These are phyloP conservation scores for Emmelina monodactyla DNA, from an alignment of 2,888 invertebrate genomes.

Conservation along the genomic window DNA sequence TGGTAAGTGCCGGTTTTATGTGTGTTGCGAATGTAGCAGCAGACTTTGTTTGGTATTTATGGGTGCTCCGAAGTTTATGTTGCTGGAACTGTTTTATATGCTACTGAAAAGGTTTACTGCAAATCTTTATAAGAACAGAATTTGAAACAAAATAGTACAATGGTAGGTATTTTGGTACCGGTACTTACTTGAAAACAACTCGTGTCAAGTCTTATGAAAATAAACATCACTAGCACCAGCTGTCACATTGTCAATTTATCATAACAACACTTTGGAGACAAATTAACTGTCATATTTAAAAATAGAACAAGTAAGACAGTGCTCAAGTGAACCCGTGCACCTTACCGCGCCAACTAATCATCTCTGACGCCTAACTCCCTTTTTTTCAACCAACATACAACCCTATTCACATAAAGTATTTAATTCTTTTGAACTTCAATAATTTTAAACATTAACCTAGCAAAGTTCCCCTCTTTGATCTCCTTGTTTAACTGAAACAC, in stretches of 20 bases:
- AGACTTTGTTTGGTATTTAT: too few relatives aligned
- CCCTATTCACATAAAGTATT: slow-evolving; percentile 1
- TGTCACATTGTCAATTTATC: slow-evolving; percentile 25
- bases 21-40: too few relatives aligned
- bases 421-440: slow-evolving; percentile 3
- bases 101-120: too few relatives aligned
- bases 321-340: slow-evolving; percentile 26
- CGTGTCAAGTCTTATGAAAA: too few relatives aligned
- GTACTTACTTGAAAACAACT: too few relatives aligned
- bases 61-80: too few relatives aligned
- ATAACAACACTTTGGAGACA: slow-evolving; percentile 22
- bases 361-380: slow-evolving; percentile 28
- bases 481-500: slow-evolving; percentile 21
- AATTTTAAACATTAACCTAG: slow-evolving; percentile 3
- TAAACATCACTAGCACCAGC: too few relatives aligned
- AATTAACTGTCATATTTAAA: slow-evolving; percentile 26
- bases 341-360: slow-evolving; percentile 31
- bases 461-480: slow-evolving; percentile 29
- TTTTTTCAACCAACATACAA: slow-evolving; percentile 5
- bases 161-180: too few relatives aligned
- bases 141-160: too few relatives aligned
- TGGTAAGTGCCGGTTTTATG: too few relatives aligned
- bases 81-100: too few relatives aligned
- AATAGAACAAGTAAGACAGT: slow-evolving; percentile 15
- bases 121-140: too few relatives aligned